Evolutionary conservation across 2,888 invertebrate genomes (phyloP).

Genomic region (Biston stratarius): DNA sequence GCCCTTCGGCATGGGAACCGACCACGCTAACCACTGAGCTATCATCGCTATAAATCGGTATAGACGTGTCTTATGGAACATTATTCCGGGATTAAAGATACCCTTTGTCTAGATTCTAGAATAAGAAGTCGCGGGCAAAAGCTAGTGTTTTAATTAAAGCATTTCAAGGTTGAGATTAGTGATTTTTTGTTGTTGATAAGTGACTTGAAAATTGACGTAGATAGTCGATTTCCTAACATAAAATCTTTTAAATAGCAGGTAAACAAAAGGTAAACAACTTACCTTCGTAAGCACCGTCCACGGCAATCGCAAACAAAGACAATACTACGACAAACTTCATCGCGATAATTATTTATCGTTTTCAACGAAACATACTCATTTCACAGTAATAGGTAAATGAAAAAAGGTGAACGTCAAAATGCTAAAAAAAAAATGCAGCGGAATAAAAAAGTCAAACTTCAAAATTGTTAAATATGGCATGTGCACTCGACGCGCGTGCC

Average conservation of each 20-base stretch:
- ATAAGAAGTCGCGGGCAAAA: no score
- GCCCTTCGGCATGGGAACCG: no score
- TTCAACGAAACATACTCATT: not conserved
- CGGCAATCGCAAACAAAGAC: not conserved
- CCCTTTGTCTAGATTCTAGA: no score
- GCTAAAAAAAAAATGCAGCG: not conserved
- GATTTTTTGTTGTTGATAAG: not conserved
- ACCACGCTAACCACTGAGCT: no score
- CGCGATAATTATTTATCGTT: not conserved
- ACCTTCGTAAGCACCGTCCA: slow-evolving; percentile 9
- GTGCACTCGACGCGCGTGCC: not conserved
- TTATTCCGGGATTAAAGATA: no score
- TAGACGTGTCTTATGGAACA: no score
- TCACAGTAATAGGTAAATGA: not conserved
- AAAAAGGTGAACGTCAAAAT: not conserved
- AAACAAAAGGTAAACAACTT: slow-evolving; percentile 3
- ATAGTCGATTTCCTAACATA: no score
- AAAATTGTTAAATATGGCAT: not conserved
- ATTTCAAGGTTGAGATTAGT: no score
- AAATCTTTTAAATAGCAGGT: not conserved
- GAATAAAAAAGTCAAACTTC: not conserved
- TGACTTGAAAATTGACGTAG: not conserved
- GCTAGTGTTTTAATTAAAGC: no score
- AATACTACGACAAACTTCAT: not conserved
- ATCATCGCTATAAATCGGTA: no score